Evolutionary conservation across 1,140 invertebrate species (phyloP), one percentile per base, ranked within the genome.

Genomic region (Drosophila prosaltans): DNA sequence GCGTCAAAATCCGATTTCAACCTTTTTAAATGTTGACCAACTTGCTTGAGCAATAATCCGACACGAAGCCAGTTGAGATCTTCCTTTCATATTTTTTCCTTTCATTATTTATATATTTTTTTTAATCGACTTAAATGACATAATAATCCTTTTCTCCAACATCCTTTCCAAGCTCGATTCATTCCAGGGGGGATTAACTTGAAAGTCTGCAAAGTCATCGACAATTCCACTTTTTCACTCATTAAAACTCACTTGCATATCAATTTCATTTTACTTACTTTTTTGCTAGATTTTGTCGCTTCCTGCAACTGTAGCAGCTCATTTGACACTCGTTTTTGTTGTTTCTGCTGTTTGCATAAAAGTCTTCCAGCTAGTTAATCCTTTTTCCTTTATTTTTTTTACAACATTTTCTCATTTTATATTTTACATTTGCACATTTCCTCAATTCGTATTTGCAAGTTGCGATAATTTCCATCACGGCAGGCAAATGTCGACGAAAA

Each of bases 401-500:
- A 8, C 2, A 9, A 11, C 3, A 11, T 11, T 40, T 11, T 40
- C 39, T 11, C 39, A 40, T 40, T 11, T 40, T 40, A 9, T 11
- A 10, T 51, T 26, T 51, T 30, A 21, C 59, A 45, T 70, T 69
- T 65, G 32, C 24, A 30, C 48, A 39, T 21, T 51, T 66, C 48
- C 10, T 24, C 59, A 51, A 63, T 68, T 36, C 51, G 45, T 58
- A 51, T 51, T 11, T 60, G 51, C 32, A 55, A 65, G 61, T 69
- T 73, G 55, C 45, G 69, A 64, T 74, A 74, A 78, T 80, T 80
- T 77, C 57, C 55, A 57, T 55, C 39, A 40, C 45, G 28, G 75
- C 76, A 68, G 24, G 41, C 24, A 66, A 78, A 73, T 80, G 77
- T 77, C 78, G 81, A 80, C 75, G 16, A 83, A 89, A 88, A 83